A percentile compares a stretch with the other conserved stretches of the same genome.
These are phyloP conservation scores for Columbina picui DNA, from an alignment of 2,113 vertebrate genomes.

Conservation along the genomic window DNA sequence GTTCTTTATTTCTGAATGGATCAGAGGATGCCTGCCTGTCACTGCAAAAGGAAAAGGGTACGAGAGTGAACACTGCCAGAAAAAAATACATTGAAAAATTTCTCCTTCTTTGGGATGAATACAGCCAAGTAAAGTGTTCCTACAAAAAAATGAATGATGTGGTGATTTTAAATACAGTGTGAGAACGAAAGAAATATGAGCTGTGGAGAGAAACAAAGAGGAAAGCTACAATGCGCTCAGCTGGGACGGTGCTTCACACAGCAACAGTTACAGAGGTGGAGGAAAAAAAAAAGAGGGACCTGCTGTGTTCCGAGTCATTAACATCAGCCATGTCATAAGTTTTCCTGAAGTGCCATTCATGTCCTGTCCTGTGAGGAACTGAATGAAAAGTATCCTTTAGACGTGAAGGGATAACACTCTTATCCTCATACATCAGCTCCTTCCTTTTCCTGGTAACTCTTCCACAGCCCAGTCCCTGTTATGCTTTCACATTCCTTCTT, in stretches of 20 bases:
- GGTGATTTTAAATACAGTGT: slow-evolving; percentile 12
- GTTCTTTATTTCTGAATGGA: background rate
- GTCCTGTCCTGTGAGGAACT: background rate
- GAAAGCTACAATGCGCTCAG: background rate
- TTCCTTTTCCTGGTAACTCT: background rate
- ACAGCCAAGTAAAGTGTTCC: background rate
- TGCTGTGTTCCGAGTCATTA: background rate
- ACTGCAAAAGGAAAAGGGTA: background rate
- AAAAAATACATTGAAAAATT: background rate
- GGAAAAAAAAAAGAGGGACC: background rate
- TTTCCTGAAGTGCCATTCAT: background rate
- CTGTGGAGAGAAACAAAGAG: background rate
- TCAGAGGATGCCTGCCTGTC: background rate
- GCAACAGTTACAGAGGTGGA: background rate
- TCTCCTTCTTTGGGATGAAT: background rate
- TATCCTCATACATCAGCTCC: background rate
- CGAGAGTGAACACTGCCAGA: background rate
- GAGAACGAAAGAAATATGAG: background rate
- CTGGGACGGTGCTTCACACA: background rate
- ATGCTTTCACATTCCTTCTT: background rate
- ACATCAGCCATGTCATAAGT: background rate
- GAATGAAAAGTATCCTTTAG: background rate
- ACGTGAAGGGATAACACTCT: background rate
- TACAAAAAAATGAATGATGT: background rate
- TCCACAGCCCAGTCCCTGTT: background rate